phyloP scores from a whole-genome alignment of 2,888 invertebrate species.

The Hydropsyche betteni region DNA sequence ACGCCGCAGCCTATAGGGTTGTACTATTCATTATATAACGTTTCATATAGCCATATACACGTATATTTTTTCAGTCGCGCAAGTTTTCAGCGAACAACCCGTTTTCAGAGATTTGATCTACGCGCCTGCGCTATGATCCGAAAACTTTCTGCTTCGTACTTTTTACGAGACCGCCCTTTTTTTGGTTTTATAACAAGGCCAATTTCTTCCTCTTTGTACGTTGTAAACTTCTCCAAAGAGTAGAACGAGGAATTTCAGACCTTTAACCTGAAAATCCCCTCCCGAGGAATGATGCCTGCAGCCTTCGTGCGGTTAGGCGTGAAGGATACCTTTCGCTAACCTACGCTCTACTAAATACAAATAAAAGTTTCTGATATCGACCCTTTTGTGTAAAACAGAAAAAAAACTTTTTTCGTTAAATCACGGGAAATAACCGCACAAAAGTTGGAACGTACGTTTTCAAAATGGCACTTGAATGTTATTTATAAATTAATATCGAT shows the following conservation, averaged over 20 bases:
- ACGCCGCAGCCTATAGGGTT: no score
- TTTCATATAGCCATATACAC: slow-evolving; percentile 2
- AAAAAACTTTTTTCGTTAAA: no score
- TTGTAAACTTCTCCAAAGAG: slow-evolving; percentile 6
- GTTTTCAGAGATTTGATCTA: slow-evolving; percentile 37
- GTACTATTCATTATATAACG: background rate
- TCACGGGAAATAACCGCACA: no score
- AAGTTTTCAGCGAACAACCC: slow-evolving; percentile 27
- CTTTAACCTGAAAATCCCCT: slow-evolving; percentile 8
- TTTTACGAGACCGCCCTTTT: slow-evolving; percentile 31
- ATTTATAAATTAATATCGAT: no score
- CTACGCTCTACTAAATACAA: slow-evolving; percentile 40
- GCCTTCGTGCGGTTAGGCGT: slow-evolving; percentile 36
- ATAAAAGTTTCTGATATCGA: slow-evolving; percentile 35
- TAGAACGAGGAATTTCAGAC: slow-evolving; percentile 9
- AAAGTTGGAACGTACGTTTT: no score
- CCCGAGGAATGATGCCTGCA: slow-evolving; percentile 19
- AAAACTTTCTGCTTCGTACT: slow-evolving; percentile 34
- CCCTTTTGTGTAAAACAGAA: no score
- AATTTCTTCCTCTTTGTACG: slow-evolving; percentile 33
- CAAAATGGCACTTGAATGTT: no score
- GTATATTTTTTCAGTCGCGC: slow-evolving; percentile 21
- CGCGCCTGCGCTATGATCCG: slow-evolving; percentile 38
- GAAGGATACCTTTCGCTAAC: slow-evolving; percentile 38
- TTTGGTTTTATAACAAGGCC: slow-evolving; percentile 26